Percentiles rank a stretch among this genome's conserved stretches.
phyloP scores from a whole-genome alignment of 2,888 invertebrate species.

The Osmoderma eremita region DNA sequence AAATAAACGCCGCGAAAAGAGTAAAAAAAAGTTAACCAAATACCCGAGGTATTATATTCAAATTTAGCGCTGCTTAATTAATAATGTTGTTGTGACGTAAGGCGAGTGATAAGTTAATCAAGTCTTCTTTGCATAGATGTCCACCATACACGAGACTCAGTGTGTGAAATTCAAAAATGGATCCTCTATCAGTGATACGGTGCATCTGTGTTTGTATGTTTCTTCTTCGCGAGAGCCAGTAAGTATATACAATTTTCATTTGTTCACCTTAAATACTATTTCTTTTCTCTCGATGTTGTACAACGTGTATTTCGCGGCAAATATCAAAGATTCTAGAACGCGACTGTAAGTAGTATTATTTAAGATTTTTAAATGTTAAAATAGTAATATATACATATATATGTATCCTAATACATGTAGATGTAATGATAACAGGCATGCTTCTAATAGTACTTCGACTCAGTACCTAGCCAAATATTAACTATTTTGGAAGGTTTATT shows the following conservation, averaged over 20 bases:
- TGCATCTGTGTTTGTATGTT: conserved; percentile 38
- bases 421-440: no score
- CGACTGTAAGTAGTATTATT: no score
- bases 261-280: conserved; percentile 9
- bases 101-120: conserved; percentile 54
- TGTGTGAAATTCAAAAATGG: conserved; percentile 52
- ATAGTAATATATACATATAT: no score
- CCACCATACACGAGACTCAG: conserved; percentile 46
- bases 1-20: conserved; percentile 18
- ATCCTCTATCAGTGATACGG: conserved; percentile 44
- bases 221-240: conserved; percentile 32
- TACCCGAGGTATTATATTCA: conserved; percentile 44
- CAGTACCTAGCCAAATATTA: no score
- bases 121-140: conserved; percentile 53
- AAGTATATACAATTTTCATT: conserved; percentile 37
- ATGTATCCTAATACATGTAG: no score
- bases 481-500: no score
- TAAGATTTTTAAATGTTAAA: no score
- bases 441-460: no score
- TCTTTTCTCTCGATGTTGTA: not conserved
- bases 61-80: conserved; percentile 55
- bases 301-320: not conserved
- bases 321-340: not conserved
- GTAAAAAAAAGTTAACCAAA: conserved; percentile 20
- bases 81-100: conserved; percentile 54